Evolutionary conservation across 1,140 invertebrate genomes (phyloP).

Genomic region (Nephotettix cincticeps): DNA sequence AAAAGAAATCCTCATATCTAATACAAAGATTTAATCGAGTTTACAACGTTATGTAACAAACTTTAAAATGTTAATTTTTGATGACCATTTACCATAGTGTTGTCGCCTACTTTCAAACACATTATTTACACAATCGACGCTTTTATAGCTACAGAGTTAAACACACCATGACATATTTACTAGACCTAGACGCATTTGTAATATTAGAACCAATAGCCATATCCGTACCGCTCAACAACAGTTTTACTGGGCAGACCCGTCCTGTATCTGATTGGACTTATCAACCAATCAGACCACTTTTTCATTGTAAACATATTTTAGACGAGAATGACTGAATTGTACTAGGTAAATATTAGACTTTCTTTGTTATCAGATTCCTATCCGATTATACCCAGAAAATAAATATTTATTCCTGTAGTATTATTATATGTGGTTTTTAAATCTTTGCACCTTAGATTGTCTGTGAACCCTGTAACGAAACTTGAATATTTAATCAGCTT

Average conservation of each 20-base stretch:
- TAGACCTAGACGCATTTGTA: neutral
- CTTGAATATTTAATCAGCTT: no score
- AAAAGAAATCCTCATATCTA: no score
- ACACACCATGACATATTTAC: no score
- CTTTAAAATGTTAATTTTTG: no score
- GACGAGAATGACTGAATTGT: neutral
- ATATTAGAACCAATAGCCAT: neutral
- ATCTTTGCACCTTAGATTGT: neutral
- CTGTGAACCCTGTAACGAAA: neutral
- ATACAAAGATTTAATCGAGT: no score
- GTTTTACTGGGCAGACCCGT: neutral
- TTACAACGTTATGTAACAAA: no score
- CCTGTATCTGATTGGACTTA: neutral
- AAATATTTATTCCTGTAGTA: constrained; percentile 10
- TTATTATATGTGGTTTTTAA: neutral
- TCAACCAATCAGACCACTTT: constrained; percentile 4
- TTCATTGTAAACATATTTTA: neutral
- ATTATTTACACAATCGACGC: no score
- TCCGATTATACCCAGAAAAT: neutral
- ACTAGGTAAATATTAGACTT: neutral
- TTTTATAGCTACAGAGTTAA: no score
- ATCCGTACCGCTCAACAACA: neutral
- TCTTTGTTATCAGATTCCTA: no score
- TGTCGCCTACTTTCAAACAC: no score
- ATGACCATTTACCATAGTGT: no score